These are phyloP conservation scores for Poeciliopsis infans DNA, from an alignment of 2,797 vertebrate genomes.

Conservation along the genomic window DNA sequence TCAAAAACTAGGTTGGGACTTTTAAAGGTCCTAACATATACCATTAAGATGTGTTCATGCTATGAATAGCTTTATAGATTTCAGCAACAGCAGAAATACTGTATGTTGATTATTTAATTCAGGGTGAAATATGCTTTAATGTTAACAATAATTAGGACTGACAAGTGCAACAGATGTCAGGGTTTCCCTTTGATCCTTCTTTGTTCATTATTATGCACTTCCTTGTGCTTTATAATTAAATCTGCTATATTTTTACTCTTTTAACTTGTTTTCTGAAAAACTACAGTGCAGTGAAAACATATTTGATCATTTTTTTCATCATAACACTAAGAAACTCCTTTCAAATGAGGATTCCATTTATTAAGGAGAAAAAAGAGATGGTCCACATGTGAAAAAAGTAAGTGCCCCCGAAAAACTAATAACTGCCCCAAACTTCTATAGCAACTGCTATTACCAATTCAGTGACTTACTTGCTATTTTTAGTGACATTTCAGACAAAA, in stretches of 20 bases:
- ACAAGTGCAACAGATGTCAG: not conserved
- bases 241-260: not conserved
- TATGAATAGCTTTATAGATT: not conserved
- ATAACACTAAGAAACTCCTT: not conserved
- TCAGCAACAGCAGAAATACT: not conserved
- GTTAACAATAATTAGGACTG: slow-evolving; percentile 1
- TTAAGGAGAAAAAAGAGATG: not conserved
- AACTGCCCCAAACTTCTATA: not conserved
- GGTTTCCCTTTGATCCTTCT: not conserved
- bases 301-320: not conserved
- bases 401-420: not conserved
- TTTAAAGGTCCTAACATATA: not conserved
- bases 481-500: too few relatives aligned
- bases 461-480: too few relatives aligned
- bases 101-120: not conserved
- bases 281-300: not conserved
- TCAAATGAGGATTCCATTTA: not conserved
- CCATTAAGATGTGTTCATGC: not conserved
- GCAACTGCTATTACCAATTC: not conserved
- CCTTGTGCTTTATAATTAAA: not conserved
- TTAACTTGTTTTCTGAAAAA: not conserved
- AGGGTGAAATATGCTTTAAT: not conserved
- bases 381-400: not conserved
- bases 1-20: not conserved
- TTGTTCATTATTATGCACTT: slow-evolving; percentile 1